phyloP scores from a whole-genome alignment of 2,113 vertebrate genomes.

The Cricetomys ansorgei region DNA sequence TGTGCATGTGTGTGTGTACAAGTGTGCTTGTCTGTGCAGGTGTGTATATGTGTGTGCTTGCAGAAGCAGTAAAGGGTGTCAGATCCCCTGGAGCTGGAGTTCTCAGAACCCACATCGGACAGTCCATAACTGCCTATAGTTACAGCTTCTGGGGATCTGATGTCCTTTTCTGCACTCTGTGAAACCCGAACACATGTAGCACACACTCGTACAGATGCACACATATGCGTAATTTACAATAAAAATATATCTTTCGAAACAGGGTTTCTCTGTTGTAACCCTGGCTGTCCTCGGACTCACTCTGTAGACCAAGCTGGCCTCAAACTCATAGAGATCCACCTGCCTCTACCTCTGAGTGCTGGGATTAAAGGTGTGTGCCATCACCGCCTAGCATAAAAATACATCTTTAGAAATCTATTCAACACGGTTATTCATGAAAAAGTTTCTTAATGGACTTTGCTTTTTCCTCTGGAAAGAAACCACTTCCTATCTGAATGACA shows the following conservation, averaged over 20 bases:
- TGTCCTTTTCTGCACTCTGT: background rate
- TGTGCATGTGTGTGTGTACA: background rate
- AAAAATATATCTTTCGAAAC: background rate
- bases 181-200: background rate
- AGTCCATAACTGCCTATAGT: background rate
- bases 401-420: background rate
- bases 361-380: too few species aligned
- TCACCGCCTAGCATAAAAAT: too few species aligned
- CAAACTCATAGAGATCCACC: too few species aligned
- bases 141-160: background rate
- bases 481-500: background rate
- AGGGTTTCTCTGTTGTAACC: too few species aligned
- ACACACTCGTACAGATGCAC: background rate
- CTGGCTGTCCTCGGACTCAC: too few species aligned
- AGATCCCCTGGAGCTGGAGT: background rate
- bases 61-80: background rate
- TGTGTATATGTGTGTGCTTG: background rate
- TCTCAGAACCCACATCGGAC: background rate
- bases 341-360: too few species aligned
- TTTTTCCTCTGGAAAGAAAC: conserved; percentile 25
- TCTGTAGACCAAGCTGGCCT: too few species aligned
- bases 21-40: background rate
- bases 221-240: background rate
- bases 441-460: conserved; percentile 30
- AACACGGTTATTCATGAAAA: background rate